Evolutionary conservation across 2,113 vertebrate species (phyloP).

Genomic region (Oryctolagus cuniculus): mOryCun1.1 NC_091438.1:4121001-4121500

Average conservation of each 20-base stretch:
- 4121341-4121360: not conserved
- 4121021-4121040: not conserved
- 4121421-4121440: not conserved
- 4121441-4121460: not conserved
- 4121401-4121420: slow-evolving; percentile 56
- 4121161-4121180: slow-evolving; percentile 12
- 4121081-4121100: not conserved
- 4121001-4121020: slow-evolving; percentile 3
- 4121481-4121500: not conserved
- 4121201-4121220: slow-evolving; percentile 15
- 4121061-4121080: slow-evolving; percentile 30
- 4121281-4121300: not conserved
- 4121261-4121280: not conserved
- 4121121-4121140: not conserved
- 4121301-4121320: not conserved
- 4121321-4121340: not conserved
- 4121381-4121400: not conserved
- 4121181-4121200: not conserved
- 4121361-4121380: slow-evolving; percentile 28
- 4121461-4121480: not conserved
- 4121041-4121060: slow-evolving; percentile 8
- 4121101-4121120: not conserved
- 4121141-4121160: slow-evolving; percentile 18
- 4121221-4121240: not conserved
- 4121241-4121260: slow-evolving; percentile 27